phyloP scores from a whole-genome alignment of 2,113 vertebrate genomes.

The Pungitius pungitius region DNA sequence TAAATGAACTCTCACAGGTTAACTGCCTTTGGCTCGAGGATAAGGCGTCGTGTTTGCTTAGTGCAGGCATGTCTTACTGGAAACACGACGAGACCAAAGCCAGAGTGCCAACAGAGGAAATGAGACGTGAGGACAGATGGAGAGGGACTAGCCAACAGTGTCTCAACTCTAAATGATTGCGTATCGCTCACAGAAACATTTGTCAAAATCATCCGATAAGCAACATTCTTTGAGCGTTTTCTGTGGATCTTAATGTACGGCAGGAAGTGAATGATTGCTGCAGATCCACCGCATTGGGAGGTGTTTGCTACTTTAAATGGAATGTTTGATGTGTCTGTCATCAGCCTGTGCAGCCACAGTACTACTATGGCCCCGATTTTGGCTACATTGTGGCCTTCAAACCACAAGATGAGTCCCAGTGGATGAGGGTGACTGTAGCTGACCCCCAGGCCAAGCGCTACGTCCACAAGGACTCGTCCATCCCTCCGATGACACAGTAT shows the following conservation, averaged over 20 bases:
- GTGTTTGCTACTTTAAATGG: conserved; percentile 1
- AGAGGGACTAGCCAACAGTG: not conserved
- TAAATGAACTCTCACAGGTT: conserved; percentile 30
- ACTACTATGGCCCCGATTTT: conserved; percentile 94
- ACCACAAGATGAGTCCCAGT: conserved; percentile 82
- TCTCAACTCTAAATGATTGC: not conserved
- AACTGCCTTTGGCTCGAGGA: conserved; percentile 30
- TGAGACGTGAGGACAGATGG: conserved; percentile 7
- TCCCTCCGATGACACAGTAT: conserved; percentile 86
- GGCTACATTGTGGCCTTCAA: conserved; percentile 96
- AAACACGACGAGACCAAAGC: conserved; percentile 24
- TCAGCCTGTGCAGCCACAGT: conserved; percentile 93
- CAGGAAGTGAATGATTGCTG: not conserved
- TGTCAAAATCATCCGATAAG: not conserved
- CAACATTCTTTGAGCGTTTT: not conserved
- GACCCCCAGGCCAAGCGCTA: conserved; percentile 88
- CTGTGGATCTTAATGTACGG: not conserved
- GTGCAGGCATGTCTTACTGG: conserved; percentile 15
- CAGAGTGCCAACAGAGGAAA: conserved; percentile 32
- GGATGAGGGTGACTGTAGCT: conserved; percentile 90
- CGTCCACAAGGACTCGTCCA: conserved; percentile 90
- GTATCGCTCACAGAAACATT: not conserved
- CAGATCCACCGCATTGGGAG: not conserved
- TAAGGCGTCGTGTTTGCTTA: conserved; percentile 24
- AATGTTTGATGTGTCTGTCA: conserved; percentile 17